Conservation (phyloP, 1,140 invertebrate genomes). For the Conus ventricosus region DNA sequence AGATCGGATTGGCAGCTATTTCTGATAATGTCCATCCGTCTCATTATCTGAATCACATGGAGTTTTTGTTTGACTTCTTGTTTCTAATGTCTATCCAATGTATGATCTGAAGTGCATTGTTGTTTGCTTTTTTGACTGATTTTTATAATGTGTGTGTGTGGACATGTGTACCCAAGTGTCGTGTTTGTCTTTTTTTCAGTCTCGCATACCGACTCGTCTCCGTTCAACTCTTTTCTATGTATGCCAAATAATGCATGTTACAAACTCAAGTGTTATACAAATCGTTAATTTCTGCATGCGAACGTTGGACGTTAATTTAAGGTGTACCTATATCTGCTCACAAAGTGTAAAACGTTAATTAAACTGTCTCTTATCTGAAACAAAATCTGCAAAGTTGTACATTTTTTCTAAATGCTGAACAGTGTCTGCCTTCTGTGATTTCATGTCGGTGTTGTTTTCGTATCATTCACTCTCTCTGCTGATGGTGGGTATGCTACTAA, state of each 20-base stretch:
- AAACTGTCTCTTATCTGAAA: too few species aligned
- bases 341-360: too few species aligned
- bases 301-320: too few species aligned
- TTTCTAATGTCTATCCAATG: background rate
- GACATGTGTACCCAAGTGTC: too few species aligned
- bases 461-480: background rate
- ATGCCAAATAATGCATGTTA: too few species aligned
- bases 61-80: background rate
- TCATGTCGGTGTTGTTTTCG: background rate
- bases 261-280: too few species aligned
- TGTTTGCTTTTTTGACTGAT: background rate
- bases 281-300: too few species aligned
- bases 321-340: too few species aligned
- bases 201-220: too few species aligned
- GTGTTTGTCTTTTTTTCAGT: too few species aligned
- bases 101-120: too few species aligned
- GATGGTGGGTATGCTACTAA: background rate
- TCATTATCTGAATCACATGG: background rate
- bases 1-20: conserved; percentile 3
- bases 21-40: background rate
- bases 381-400: background rate
- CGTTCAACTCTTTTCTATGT: too few species aligned
- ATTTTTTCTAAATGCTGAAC: background rate
- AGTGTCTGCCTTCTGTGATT: background rate
- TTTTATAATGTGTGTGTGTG: background rate